phyloP scores from a whole-genome alignment of 2,888 invertebrate species.

The Ceramica pisi region DNA sequence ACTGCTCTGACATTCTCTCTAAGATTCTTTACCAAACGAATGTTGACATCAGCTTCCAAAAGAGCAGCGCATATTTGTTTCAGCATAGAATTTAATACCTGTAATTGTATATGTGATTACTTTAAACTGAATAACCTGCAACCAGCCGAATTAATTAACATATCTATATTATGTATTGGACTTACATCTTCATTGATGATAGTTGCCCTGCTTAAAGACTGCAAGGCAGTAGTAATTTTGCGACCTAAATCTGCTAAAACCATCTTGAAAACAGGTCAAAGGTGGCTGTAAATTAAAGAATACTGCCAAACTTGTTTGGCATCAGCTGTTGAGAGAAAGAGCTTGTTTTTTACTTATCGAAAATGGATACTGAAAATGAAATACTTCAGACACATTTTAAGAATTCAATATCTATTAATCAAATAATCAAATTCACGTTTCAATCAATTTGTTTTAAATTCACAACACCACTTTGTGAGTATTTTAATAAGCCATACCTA shows the following conservation, averaged over 20 bases:
- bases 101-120: slow-evolving; percentile 39
- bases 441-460: slow-evolving; percentile 35
- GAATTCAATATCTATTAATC: slow-evolving; percentile 36
- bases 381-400: slow-evolving; percentile 60
- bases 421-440: slow-evolving; percentile 29
- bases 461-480: slow-evolving; percentile 55
- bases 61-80: slow-evolving; percentile 99
- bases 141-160: slow-evolving; percentile 11
- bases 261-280: slow-evolving; percentile 92
- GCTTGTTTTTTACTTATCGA: slow-evolving; percentile 56
- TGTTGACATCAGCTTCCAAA: slow-evolving; percentile 99
- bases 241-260: slow-evolving; percentile 99
- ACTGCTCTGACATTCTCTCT: slow-evolving; percentile 99
- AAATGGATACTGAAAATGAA: slow-evolving; percentile 40
- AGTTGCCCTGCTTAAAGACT: slow-evolving; percentile 99
- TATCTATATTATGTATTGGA: neutral
- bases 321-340: slow-evolving; percentile 71
- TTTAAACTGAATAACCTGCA: neutral
- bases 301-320: slow-evolving; percentile 61
- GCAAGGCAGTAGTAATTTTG: slow-evolving; percentile 99
- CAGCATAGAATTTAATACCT: slow-evolving; percentile 99
- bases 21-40: slow-evolving; percentile 97
- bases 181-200: slow-evolving; percentile 99
- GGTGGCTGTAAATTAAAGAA: slow-evolving; percentile 45
- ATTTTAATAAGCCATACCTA: slow-evolving; percentile 43